Evolutionary conservation across 2,113 vertebrate species (phyloP).

Genomic region (Cavia aperea): DNA sequence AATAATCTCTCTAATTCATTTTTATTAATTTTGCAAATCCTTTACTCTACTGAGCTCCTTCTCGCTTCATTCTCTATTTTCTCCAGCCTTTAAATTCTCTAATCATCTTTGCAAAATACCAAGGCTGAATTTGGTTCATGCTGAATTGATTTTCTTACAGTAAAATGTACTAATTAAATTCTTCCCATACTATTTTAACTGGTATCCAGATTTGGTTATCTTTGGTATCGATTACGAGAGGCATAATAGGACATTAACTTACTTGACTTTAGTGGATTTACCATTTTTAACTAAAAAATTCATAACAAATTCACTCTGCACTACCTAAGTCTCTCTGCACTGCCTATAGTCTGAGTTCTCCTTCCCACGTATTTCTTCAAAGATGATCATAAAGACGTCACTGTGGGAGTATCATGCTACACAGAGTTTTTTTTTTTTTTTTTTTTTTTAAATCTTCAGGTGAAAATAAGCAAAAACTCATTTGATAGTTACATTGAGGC

Average conservation of each 20-base stretch:
- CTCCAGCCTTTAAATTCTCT: background rate
- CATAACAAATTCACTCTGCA: background rate
- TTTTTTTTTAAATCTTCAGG: background rate
- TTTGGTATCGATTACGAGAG: background rate
- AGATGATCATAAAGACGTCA: background rate
- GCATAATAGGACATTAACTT: background rate
- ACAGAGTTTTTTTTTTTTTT: background rate
- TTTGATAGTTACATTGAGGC: background rate
- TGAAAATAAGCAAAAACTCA: background rate
- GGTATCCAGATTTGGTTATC: background rate
- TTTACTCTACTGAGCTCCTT: background rate
- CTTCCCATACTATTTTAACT: background rate
- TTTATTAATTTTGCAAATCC: background rate
- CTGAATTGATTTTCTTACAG: background rate
- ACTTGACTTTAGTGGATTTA: background rate
- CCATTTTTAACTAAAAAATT: background rate
- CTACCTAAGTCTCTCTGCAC: too few relatives aligned
- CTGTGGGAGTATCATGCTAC: background rate
- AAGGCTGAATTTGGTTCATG: background rate
- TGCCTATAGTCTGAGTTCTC: background rate
- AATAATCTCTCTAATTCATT: fast-evolving
- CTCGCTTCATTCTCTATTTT: background rate
- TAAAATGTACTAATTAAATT: background rate
- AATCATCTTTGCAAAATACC: background rate
- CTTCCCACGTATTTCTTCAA: background rate